Evolutionary conservation across 1,140 invertebrate species (phyloP), one percentile per base, ranked within the genome.

Genomic region (Aphelenchoides besseyi): DNA sequence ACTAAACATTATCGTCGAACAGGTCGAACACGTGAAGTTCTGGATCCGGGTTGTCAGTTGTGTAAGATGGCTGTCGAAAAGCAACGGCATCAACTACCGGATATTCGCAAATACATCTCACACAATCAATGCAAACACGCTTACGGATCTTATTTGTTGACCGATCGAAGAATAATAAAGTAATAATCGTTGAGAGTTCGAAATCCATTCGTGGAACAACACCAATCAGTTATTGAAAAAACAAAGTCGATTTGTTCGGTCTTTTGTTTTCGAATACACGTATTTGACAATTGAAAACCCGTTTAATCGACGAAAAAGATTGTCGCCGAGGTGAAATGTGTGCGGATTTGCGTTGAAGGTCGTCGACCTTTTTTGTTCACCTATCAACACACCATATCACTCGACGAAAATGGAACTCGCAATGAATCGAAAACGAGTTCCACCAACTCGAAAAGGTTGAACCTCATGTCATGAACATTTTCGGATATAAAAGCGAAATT

Each of bases 111-210:
- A 8, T 59, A 29, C 55, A 12, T 59, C 55, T 28, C 55, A 29
- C 18, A 59, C 55, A 59, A 59, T 33, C 55, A 59, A 33, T 59
- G 55, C 55, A 59, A 59, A 59, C 55, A 59, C 55, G 55, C 26
- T 5, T 59, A 8, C 18, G 5, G 5, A 28, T 8, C 5, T 33
- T 59, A 59, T 33, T 18, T 59, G 18, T 23, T 59, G 41, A 48
- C 41, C 41, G 41, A 48, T 23, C 41, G 41, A 23, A 12, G 41
- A 12, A 48, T 12, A 48, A 48, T 48, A 48, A 48, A 48, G 12
- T 23, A 48, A 48, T 23, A 16, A 48, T 23, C 41, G 41, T 16
- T 48, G 41, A n/a, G 41, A 16, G 41, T 48, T 48, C 41, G 41
- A n/a, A n/a, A 48, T 48, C 41, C 41, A 48, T n/a, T n/a, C n/a